These are phyloP conservation scores for Geotrupes spiniger DNA, from an alignment of 2,888 invertebrate genomes.

Conservation along the genomic window DNA sequence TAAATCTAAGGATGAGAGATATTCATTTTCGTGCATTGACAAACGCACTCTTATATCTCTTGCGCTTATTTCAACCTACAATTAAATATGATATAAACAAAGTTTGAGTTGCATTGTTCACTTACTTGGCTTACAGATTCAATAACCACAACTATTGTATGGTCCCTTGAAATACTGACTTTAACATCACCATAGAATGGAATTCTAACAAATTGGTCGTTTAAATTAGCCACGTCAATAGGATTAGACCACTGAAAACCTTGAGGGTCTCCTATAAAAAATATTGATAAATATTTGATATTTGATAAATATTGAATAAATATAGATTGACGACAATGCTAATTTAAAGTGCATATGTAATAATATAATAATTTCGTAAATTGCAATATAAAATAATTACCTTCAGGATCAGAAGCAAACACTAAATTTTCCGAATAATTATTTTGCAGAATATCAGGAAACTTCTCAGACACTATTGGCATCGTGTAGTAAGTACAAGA, in stretches of 20 bases:
- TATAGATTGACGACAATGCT: no score
- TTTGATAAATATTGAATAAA: no score
- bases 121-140: conserved; percentile 60
- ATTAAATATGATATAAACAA: conserved; percentile 17
- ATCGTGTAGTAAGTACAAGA: conserved; percentile 68
- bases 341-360: no score
- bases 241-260: conserved; percentile 53
- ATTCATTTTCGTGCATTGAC: conserved; percentile 39
- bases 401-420: conserved; percentile 45
- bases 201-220: conserved; percentile 59
- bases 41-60: conserved; percentile 75
- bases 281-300: no score
- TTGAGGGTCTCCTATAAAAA: conserved; percentile 37
- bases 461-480: conserved; percentile 62
- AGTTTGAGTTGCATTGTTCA: no score
- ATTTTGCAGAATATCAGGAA: conserved; percentile 58
- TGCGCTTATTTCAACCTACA: conserved; percentile 72
- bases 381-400: no score
- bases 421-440: conserved; percentile 45
- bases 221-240: conserved; percentile 51
- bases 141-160: conserved; percentile 53
- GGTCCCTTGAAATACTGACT: conserved; percentile 53
- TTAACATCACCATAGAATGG: conserved; percentile 61
- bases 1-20: neutral
- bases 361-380: no score